Evolutionary conservation across 2,113 vertebrate species (phyloP).

Genomic region (Myotis brandtii): DNA sequence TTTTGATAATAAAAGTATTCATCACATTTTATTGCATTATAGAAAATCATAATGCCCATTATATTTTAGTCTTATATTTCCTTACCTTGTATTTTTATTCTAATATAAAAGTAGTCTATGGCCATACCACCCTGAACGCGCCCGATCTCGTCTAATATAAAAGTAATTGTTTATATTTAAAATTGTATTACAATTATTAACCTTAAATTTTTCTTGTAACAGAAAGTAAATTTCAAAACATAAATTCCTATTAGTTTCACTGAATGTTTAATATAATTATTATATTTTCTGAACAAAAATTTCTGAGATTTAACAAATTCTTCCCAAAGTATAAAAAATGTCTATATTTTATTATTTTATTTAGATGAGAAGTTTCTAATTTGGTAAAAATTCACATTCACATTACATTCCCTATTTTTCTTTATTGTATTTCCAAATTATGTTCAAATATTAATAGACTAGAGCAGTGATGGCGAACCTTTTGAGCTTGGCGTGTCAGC

Average conservation of each 20-base stretch:
- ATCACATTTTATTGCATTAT: slow-evolving; percentile 56
- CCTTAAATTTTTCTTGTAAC: neutral
- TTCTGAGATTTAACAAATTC: neutral
- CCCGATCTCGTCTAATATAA: too few relatives aligned
- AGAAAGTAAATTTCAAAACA: neutral
- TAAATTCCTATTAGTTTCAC: neutral
- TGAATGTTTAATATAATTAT: neutral
- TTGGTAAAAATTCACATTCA: neutral
- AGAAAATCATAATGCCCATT: neutral
- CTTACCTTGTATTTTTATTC: slow-evolving; percentile 49
- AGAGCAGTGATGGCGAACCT: too few relatives aligned
- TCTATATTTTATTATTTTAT: neutral
- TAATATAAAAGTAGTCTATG: slow-evolving; percentile 37
- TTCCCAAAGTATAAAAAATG: neutral
- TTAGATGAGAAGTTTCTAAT: neutral
- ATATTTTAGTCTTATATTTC: slow-evolving; percentile 59
- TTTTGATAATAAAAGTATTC: slow-evolving; percentile 66
- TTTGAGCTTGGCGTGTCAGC: too few relatives aligned
- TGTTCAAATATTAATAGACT: neutral
- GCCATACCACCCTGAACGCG: too few relatives aligned
- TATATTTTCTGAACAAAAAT: neutral
- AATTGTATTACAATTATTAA: neutral
- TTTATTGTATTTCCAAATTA: neutral
- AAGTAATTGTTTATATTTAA: slow-evolving; percentile 38
- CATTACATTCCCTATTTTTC: neutral